phyloP scores from a whole-genome alignment of 2,888 invertebrate genomes.

The Lochmaea crataegi region DNA sequence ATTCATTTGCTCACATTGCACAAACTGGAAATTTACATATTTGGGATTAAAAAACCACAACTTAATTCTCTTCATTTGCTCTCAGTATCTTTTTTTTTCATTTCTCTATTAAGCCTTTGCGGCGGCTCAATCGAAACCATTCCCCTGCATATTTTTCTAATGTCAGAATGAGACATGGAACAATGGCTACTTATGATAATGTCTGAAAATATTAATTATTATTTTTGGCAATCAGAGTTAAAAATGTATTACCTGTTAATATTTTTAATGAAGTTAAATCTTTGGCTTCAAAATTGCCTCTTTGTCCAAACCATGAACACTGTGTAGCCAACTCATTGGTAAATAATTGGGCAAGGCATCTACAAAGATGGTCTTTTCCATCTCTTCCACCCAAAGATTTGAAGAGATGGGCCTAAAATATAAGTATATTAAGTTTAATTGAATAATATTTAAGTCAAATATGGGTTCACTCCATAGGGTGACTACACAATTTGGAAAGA shows the following conservation, averaged over 20 bases:
- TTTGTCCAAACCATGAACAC: slow-evolving; percentile 8
- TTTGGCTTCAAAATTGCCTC: not conserved
- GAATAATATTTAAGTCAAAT: slow-evolving; percentile 10
- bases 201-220: not conserved
- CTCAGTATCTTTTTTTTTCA: not conserved
- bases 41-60: too few species aligned
- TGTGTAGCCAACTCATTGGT: slow-evolving; percentile 13
- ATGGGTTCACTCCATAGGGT: slow-evolving; percentile 6
- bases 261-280: slow-evolving; percentile 5
- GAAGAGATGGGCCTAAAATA: slow-evolving; percentile 16
- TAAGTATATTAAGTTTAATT: too few species aligned
- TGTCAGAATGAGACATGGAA: too few species aligned
- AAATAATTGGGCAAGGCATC: slow-evolving; percentile 19
- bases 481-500: slow-evolving; percentile 2
- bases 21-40: too few species aligned
- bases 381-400: slow-evolving; percentile 24
- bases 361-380: slow-evolving; percentile 10
- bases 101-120: slow-evolving; percentile 7
- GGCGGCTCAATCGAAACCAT: not conserved
- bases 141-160: too few species aligned
- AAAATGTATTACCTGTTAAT: slow-evolving; percentile 10
- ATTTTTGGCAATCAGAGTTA: not conserved
- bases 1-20: too few species aligned
- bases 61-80: not conserved
- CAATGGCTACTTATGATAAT: not conserved